Evolutionary conservation across 2,113 vertebrate species (phyloP), one percentile per base, ranked within the genome.

Genomic region (Monopterus albus): DNA sequence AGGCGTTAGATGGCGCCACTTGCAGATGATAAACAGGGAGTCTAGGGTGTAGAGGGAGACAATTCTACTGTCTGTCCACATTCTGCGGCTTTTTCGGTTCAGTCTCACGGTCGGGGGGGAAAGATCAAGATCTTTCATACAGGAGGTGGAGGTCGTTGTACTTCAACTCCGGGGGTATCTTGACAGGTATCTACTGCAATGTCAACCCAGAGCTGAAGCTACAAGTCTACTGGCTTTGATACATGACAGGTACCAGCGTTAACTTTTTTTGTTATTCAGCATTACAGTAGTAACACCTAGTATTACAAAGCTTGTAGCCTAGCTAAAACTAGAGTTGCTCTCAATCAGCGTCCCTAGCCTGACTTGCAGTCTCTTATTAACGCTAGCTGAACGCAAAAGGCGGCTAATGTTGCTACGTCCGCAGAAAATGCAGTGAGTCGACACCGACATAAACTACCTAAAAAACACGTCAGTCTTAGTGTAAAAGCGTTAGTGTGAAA

Each of bases 1-100:
- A 7, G 6, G 7, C 77, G 1, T 0, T 43, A 82, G 80, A 31
- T 31, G 82, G 79, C 62, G 57, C 25, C 3, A 18, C 18, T 21
- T 14, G 23, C 15, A 2, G 9, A 1, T 1, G 3, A 5, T 1
- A n/a, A 11, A 6, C 20, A 25, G 6, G 1, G 3, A 8, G 6
- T 7, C 1, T 0, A 2, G 1, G 35, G 5, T 12, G 72, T 62
- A 72, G 85, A 90, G 26, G 62, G 86, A 87, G 75, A 73, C 6
- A 1, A 52, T 4, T 40, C 45, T 17, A 7, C 46, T 2, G 52
- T 46, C 23, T 17, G 29, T 72, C 31, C 62, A 78, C 79, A 36
- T 68, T 85, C 87, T 90, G 90, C 88, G 83, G 87, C 63, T 75
- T 78, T 87, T 82, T 75, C 12, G 61, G 53, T 60, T 78, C 59